Evolutionary conservation across 2,888 invertebrate genomes (phyloP), one percentile per base, ranked within the genome.

Genomic region (Temnothorax rugatulus): DNA sequence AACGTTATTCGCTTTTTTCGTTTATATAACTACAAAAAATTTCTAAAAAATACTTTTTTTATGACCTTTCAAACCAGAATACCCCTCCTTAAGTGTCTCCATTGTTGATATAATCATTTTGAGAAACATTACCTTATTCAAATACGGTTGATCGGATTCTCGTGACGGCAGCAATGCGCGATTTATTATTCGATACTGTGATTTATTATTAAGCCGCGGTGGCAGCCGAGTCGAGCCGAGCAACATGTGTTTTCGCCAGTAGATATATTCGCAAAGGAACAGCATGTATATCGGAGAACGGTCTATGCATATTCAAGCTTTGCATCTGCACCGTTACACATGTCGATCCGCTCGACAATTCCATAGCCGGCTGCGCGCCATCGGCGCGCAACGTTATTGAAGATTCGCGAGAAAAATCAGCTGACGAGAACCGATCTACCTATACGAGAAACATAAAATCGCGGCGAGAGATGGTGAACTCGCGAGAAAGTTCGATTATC

Each of bases 271-370:
- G 29, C 29, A 25, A 44, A 74, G 59, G 59, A 59, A 29, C 4
- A 13, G 59, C n/a, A 59, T 59, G 18, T 41, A 21, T 38, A 41
- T 25, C 25, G 11, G n/a, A 13, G 44, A 13, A 74, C 8, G n/a
- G 18, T 73, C 41, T 57, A 73, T 57, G 73, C 41, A 73, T 57
- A 73, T 73, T 73, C 57, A 57, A 44, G 41, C 41, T 21, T 38
- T 29, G 57, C 41, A 73, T 4, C 21, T 57, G 54, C 15, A 73
- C n/a, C 73, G 44, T 74, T 59, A 59, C 73, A 73, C 25, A 44
- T 73, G 57, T 74, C n/a, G 44, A 74, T 74, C n/a, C 18, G 59
- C 41, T 5, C 59, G 29, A 18, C 18, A 59, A 29, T 59, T 4
- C 29, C 18, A 15, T 18, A 50, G 50, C 21, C 34, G 52, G 11